phyloP scores from a whole-genome alignment of 2,888 invertebrate species.

The Caradrina clavipalpis region DNA sequence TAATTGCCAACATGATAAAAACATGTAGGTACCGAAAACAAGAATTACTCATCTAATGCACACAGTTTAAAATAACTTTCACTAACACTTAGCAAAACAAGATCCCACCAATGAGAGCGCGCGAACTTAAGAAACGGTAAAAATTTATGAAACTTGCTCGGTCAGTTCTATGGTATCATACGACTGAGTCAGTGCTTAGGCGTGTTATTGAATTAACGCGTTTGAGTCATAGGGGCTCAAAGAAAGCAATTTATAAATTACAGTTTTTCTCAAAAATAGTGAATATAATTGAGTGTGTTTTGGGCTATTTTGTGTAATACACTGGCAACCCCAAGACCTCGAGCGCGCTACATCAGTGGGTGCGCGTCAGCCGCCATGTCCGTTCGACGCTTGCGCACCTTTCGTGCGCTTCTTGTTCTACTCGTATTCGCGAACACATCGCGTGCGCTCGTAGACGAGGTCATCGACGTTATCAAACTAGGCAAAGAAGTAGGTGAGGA shows the following conservation, averaged over 20 bases:
- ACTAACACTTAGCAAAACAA: conserved; percentile 13
- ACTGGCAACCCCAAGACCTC: conserved; percentile 80
- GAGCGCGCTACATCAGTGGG: conserved; percentile 76
- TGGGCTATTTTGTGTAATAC: conserved; percentile 35
- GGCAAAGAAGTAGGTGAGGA: conserved; percentile 92
- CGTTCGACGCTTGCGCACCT: conserved; percentile 76
- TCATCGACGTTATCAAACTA: conserved; percentile 91
- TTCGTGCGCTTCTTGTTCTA: conserved; percentile 77
- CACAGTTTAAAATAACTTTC: conserved; percentile 30
- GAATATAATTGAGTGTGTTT: conserved; percentile 9
- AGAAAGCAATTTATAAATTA: neutral
- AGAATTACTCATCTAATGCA: neutral
- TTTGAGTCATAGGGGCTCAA: neutral
- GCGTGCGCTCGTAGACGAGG: conserved; percentile 90
- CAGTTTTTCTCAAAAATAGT: neutral
- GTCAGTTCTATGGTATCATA: conserved; percentile 48
- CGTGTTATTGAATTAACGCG: conserved; percentile 43
- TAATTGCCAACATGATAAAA: neutral
- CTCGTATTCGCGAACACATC: conserved; percentile 73
- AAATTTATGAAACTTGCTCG: conserved; percentile 42
- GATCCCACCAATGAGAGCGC: conserved; percentile 38
- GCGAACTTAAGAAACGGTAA: conserved; percentile 48
- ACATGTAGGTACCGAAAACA: neutral
- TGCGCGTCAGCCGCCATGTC: conserved; percentile 83
- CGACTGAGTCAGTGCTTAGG: conserved; percentile 30